A percentile compares a stretch with the other conserved stretches of the same genome.
Conservation (phyloP, 2,113 vertebrate genomes). For the Cygnus buccinator region DNA sequence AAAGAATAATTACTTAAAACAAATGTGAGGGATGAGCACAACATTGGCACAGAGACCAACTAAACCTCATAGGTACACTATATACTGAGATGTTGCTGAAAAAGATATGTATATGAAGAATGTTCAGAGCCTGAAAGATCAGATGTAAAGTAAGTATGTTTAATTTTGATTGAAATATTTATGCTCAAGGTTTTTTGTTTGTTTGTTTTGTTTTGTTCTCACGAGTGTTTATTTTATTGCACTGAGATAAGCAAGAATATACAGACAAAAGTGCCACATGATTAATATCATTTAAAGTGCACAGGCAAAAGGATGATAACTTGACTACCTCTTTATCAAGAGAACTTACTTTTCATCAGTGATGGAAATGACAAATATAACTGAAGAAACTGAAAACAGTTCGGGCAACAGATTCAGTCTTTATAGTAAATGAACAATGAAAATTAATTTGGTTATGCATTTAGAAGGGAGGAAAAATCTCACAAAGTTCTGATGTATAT, state of each 20-base stretch:
- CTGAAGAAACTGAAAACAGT: not conserved
- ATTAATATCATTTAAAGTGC: not conserved
- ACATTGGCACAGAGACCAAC: not conserved
- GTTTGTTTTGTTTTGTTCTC: not conserved
- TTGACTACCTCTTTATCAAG: not conserved
- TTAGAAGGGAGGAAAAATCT: not conserved
- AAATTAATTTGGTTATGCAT: not conserved
- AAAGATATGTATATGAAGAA: not conserved
- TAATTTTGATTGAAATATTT: not conserved
- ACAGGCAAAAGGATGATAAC: not conserved
- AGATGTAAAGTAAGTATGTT: not conserved
- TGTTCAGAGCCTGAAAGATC: not conserved
- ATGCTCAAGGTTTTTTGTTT: not conserved
- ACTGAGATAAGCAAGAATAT: not conserved
- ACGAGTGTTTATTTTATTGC: not conserved
- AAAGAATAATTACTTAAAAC: not conserved
- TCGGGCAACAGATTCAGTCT: not conserved
- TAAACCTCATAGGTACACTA: not conserved
- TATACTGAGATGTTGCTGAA: not conserved
- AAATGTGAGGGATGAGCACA: fast-evolving
- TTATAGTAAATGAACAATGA: not conserved
- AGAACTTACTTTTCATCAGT: not conserved
- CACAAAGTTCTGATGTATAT: not conserved
- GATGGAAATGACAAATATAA: not conserved
- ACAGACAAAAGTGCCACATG: not conserved